Percentiles rank a stretch among this genome's conserved stretches.
Conservation (phyloP, 2,888 invertebrate species). For the Andrena chrysosceles region DNA sequence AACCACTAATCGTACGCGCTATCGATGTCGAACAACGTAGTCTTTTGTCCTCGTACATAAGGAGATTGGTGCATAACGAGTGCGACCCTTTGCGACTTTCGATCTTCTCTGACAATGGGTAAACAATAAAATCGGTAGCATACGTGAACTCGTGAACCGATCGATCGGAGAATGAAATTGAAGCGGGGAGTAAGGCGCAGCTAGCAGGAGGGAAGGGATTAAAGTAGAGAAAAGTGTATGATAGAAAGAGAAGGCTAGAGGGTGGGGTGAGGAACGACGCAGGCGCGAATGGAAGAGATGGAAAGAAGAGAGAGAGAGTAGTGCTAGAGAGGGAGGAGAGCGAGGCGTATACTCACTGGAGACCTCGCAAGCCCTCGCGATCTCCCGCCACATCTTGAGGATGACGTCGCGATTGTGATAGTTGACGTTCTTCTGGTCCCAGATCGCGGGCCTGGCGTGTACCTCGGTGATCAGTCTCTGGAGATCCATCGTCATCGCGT, state of each 20-base stretch:
- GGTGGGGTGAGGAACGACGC: slow-evolving; percentile 4
- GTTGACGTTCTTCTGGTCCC: slow-evolving; percentile 79
- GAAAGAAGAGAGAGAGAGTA: slow-evolving; percentile 31
- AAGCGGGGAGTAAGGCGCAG: too few relatives aligned
- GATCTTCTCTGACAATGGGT: too few relatives aligned
- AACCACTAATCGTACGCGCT: not conserved
- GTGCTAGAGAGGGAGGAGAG: slow-evolving; percentile 13
- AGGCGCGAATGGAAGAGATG: slow-evolving; percentile 14
- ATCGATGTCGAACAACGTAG: too few relatives aligned
- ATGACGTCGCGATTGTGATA: slow-evolving; percentile 79
- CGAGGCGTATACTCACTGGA: slow-evolving; percentile 74
- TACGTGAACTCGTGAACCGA: too few relatives aligned
- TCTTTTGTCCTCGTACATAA: too few relatives aligned
- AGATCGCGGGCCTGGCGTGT: slow-evolving; percentile 77
- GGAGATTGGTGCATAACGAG: too few relatives aligned
- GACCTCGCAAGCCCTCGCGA: slow-evolving; percentile 77
- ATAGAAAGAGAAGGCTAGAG: not conserved
- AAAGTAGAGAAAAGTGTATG: not conserved
- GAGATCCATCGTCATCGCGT: slow-evolving; percentile 77
- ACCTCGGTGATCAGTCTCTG: slow-evolving; percentile 78
- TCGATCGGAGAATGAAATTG: too few relatives aligned
- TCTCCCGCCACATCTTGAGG: slow-evolving; percentile 78
- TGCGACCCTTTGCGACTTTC: too few relatives aligned
- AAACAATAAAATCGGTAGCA: too few relatives aligned
- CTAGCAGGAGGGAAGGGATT: slow-evolving; percentile 13